Evolutionary conservation across 2,888 invertebrate species (phyloP), one percentile per base, ranked within the genome.

Genomic region (Bugula neritina): DNA sequence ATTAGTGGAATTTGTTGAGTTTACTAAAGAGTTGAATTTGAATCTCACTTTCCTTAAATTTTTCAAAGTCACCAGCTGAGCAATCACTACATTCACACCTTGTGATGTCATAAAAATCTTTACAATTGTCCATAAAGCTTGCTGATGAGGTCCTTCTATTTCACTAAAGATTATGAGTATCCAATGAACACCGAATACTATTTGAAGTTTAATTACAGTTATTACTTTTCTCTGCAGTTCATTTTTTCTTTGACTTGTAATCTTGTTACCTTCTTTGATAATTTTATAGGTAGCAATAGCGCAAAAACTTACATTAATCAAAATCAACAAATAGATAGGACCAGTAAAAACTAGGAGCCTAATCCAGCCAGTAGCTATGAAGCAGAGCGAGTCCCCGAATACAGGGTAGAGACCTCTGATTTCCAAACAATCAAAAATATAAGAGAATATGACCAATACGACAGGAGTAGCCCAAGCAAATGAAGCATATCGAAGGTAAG

Each of bases 171-270:
- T 13, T 17, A 55, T 17, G 3, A 55, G n/a, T 13, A 55, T n/a
- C 55, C 55, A 55, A n/a, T 55, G 55, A 55, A 55, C 5, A 13
- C 55, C 55, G n/a, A 55, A 55, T 5, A 55, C n/a, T n/a, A 55
- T 55, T 23, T 55, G 55, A 5, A 55, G 55, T n/a, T 55, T 55
- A 5, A 55, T 23, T n/a, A 55, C 55, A 55, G n/a, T 55, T 25
- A 55, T 55, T 13, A 55, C n/a, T 55, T 55, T 55, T n/a, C n/a
- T 55, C 10, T 55, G 55, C 3, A 25, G 3, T 13, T 25, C 25
- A 13, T 25, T 55, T 23, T 55, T 55, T 5, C n/a, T 3, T n/a
- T 55, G 3, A 13, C 13, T 55, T 5, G 10, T n/a, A n/a, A 55
- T 55, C 3, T 25, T 17, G 10, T 55, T 55, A 17, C 55, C 55